Percentiles rank a stretch among this genome's conserved stretches.
phyloP scores from a whole-genome alignment of 2,113 vertebrate species.

The Charadrius vociferus region DNA sequence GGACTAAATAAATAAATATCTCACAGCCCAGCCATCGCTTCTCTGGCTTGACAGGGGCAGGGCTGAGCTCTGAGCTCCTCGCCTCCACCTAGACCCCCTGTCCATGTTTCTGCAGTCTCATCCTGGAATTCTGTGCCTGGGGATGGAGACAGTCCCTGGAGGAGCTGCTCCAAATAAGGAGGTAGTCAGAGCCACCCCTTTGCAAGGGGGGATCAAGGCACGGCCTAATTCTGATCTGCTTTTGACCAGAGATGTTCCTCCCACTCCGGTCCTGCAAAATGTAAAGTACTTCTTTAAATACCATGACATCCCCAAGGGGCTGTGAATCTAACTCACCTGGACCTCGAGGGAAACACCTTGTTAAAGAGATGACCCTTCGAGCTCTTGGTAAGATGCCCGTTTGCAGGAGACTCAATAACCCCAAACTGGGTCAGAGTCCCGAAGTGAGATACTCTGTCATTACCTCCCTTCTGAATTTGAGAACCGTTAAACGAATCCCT shows the following conservation, averaged over 20 bases:
- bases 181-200: not conserved
- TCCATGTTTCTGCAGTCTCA: not conserved
- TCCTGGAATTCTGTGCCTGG: not conserved
- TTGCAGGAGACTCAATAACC: not conserved
- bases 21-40: not conserved
- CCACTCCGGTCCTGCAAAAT: not conserved
- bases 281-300: not conserved
- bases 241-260: not conserved
- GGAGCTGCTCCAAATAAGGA: not conserved
- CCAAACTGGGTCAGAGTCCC: not conserved
- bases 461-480: not conserved
- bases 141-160: not conserved
- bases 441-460: not conserved
- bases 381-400: accelerated
- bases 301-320: not conserved
- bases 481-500: not conserved
- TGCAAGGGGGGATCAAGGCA: not conserved
- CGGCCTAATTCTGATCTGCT: not conserved
- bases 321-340: not conserved
- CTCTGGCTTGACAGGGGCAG: not conserved
- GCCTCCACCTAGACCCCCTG: not conserved
- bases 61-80: not conserved
- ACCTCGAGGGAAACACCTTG: not conserved
- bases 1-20: not conserved
- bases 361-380: not conserved